phyloP scores from a whole-genome alignment of 2,113 vertebrate genomes.

The Hirundichthys speculiger region DNA sequence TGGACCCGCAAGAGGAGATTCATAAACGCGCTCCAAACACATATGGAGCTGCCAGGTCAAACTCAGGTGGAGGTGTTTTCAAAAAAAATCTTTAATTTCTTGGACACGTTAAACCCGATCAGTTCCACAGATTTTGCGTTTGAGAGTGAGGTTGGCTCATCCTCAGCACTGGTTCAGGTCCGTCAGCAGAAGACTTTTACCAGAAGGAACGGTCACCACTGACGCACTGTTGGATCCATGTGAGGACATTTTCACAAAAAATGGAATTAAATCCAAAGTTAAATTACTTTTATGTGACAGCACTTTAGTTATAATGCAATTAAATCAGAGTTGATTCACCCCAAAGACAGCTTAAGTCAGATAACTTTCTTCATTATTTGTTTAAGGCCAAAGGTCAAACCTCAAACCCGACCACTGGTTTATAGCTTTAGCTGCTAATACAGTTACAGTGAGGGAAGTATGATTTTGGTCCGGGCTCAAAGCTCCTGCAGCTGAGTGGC shows the following conservation, averaged over 20 bases:
- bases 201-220: too few relatives aligned
- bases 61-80: too few relatives aligned
- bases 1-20: not conserved
- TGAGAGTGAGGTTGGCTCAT: not conserved
- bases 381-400: constrained; percentile 33
- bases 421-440: constrained; percentile 12
- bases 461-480: constrained; percentile 31
- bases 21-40: not conserved
- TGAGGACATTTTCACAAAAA: too few relatives aligned
- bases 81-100: too few relatives aligned
- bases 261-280: too few relatives aligned
- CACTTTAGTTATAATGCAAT: not conserved
- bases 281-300: too few relatives aligned
- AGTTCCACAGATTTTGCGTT: not conserved
- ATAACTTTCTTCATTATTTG: constrained; percentile 17
- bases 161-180: too few relatives aligned
- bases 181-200: not conserved
- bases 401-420: constrained; percentile 23
- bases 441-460: constrained; percentile 23
- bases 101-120: too few relatives aligned
- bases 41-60: not conserved
- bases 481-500: constrained; percentile 57
- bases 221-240: too few relatives aligned
- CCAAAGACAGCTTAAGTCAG: not conserved
- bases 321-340: not conserved